phyloP scores from a whole-genome alignment of 2,113 vertebrate species.

The Anoplopoma fimbria region DNA sequence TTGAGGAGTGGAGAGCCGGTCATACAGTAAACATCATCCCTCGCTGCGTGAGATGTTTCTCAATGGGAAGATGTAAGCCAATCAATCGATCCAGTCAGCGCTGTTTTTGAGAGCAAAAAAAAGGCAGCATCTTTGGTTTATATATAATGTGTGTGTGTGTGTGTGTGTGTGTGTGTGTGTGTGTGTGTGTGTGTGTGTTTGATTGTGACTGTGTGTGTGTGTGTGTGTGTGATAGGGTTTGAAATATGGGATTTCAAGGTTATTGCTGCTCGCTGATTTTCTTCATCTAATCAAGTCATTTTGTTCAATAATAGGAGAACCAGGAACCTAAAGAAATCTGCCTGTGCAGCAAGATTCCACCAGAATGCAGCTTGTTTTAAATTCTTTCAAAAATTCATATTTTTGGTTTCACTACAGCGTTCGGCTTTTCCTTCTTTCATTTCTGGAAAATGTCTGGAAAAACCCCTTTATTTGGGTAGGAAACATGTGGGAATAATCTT shows the following conservation, averaged over 20 bases:
- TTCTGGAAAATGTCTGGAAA: background rate
- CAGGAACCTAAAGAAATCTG: constrained; percentile 12
- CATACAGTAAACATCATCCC: constrained; percentile 64
- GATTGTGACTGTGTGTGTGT: constrained; percentile 15
- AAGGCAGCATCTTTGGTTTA: constrained; percentile 44
- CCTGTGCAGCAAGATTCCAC: background rate
- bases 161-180: constrained; percentile 25
- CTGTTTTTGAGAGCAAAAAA: constrained; percentile 45
- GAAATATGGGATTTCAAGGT: constrained; percentile 44
- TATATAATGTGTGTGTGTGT: constrained; percentile 41
- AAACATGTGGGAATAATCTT: background rate
- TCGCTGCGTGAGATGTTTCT: constrained; percentile 64
- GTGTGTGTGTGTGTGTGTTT: constrained; percentile 18
- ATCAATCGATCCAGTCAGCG: constrained; percentile 61
- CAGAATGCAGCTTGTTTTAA: background rate
- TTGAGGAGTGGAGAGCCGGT: constrained; percentile 38
- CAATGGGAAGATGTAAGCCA: constrained; percentile 65
- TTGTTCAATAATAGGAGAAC: constrained; percentile 38
- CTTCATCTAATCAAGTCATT: constrained; percentile 40
- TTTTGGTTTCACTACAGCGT: background rate
- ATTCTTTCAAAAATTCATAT: background rate
- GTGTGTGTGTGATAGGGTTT: constrained; percentile 18
- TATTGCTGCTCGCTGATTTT: constrained; percentile 38
- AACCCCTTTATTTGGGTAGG: background rate
- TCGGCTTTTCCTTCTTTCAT: background rate